Percentiles rank a stretch among this genome's conserved stretches.
Evolutionary conservation across 1,140 invertebrate species (phyloP).

Genomic region (Bombus pyrosoma): DNA sequence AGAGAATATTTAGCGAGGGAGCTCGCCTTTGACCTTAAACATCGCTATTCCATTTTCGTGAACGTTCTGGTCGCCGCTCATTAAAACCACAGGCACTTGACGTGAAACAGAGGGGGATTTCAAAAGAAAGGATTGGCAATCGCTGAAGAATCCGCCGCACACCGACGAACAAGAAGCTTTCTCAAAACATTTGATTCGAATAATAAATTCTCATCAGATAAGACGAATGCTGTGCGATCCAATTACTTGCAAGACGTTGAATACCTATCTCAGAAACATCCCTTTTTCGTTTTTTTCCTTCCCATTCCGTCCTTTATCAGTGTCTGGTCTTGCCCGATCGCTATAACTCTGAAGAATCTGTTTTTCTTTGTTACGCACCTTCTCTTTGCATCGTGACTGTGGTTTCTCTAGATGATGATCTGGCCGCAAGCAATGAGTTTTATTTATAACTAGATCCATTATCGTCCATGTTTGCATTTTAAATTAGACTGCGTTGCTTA

Average conservation of each 20-base stretch:
- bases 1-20: slow-evolving; percentile 17
- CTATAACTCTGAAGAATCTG: slow-evolving; percentile 12
- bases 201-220: slow-evolving; percentile 77
- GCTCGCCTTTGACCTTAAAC: slow-evolving; percentile 2
- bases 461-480: slow-evolving; percentile 43
- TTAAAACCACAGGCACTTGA: slow-evolving; percentile 53
- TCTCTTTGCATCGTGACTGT: not conserved
- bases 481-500: slow-evolving; percentile 56
- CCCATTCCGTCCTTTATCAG: slow-evolving; percentile 48
- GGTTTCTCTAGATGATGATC: slow-evolving; percentile 60
- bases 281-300: slow-evolving; percentile 41
- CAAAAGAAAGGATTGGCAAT: slow-evolving; percentile 62
- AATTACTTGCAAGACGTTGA: slow-evolving; percentile 75
- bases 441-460: slow-evolving; percentile 74
- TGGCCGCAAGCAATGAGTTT: slow-evolving; percentile 75
- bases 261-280: slow-evolving; percentile 71
- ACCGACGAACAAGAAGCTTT: slow-evolving; percentile 61
- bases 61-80: slow-evolving; percentile 44
- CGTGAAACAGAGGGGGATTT: slow-evolving; percentile 2
- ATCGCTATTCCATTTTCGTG: slow-evolving; percentile 53
- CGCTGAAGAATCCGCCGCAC: slow-evolving; percentile 41
- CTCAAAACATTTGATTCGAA: slow-evolving; percentile 77
- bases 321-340: not conserved
- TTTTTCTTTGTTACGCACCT: slow-evolving; percentile 24
- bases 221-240: slow-evolving; percentile 68